Conservation (phyloP, 2,888 invertebrate species). For the Lampropteryx suffumata region DNA sequence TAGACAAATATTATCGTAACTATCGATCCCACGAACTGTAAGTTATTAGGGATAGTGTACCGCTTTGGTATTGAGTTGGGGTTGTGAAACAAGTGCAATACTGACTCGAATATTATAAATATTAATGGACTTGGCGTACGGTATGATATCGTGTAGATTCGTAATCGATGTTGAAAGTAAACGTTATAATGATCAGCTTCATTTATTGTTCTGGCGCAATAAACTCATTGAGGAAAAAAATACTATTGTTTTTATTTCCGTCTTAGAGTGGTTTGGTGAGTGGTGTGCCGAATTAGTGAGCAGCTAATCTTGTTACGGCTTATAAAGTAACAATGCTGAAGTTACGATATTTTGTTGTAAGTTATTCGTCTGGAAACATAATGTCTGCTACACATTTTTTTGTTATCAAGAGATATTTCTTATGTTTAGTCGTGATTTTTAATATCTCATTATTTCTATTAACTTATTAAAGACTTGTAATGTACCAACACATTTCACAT, state of each 20-base stretch:
- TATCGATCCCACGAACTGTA: constrained; percentile 79
- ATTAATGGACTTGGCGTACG: constrained; percentile 70
- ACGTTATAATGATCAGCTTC: constrained; percentile 82
- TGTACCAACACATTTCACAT: constrained; percentile 34
- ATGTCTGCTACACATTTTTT: constrained; percentile 39
- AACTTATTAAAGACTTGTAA: constrained; percentile 35
- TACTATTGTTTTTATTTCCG: constrained; percentile 71
- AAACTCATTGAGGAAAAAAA: constrained; percentile 78
- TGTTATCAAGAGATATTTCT: constrained; percentile 39
- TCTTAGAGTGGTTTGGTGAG: constrained; percentile 41
- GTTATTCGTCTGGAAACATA: constrained; percentile 51
- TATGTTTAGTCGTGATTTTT: constrained; percentile 29
- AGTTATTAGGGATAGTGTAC: constrained; percentile 73
- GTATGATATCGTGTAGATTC: constrained; percentile 76
- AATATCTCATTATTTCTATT: constrained; percentile 34
- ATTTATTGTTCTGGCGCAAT: constrained; percentile 82
- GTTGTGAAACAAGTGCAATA: constrained; percentile 78
- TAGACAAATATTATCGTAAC: constrained; percentile 80
- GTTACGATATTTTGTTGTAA: constrained; percentile 43
- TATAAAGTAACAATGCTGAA: constrained; percentile 46
- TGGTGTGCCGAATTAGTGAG: constrained; percentile 50
- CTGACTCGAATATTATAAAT: constrained; percentile 74
- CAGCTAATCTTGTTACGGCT: constrained; percentile 52
- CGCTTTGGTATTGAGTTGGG: constrained; percentile 68
- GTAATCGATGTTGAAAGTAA: constrained; percentile 83